phyloP scores from a whole-genome alignment of 2,113 vertebrate genomes.

The Herpailurus yagouaroundi region DNA sequence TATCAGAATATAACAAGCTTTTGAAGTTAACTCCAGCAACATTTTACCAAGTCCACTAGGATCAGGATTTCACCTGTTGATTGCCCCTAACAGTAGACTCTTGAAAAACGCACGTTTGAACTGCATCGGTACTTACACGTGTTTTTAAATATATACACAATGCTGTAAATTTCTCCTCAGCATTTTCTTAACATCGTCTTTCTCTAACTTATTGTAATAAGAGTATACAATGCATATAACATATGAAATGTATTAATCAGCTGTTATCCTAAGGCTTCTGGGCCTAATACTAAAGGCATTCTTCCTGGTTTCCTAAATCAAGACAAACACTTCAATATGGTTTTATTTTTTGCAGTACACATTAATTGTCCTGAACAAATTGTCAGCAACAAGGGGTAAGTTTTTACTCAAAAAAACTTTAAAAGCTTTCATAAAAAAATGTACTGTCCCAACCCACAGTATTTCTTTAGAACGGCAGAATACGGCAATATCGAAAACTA shows the following conservation, averaged over 20 bases:
- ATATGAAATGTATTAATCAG: not conserved
- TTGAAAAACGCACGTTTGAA: not conserved
- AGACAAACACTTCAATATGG: not conserved
- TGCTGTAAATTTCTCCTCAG: not conserved
- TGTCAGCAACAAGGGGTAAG: not conserved
- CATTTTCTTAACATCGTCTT: not conserved
- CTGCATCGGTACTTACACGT: not conserved
- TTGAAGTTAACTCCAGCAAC: not conserved
- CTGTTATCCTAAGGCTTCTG: not conserved
- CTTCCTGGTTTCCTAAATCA: not conserved
- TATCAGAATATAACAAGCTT: not conserved
- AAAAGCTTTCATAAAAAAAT: not conserved
- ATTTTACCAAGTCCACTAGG: not conserved
- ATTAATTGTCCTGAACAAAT: not conserved
- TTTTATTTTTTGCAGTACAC: not conserved
- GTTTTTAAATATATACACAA: not conserved
- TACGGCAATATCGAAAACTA: not conserved
- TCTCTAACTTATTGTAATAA: not conserved
- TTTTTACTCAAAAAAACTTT: conserved; percentile 24
- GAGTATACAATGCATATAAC: not conserved
- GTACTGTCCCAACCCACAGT: not conserved
- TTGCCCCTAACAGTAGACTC: not conserved
- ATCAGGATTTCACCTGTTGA: not conserved
- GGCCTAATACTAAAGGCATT: not conserved
- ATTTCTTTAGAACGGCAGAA: not conserved